These are phyloP conservation scores for cattle (Bos taurus) DNA, from an alignment of 2,113 vertebrate genomes.

Conservation along the genomic window DNA sequence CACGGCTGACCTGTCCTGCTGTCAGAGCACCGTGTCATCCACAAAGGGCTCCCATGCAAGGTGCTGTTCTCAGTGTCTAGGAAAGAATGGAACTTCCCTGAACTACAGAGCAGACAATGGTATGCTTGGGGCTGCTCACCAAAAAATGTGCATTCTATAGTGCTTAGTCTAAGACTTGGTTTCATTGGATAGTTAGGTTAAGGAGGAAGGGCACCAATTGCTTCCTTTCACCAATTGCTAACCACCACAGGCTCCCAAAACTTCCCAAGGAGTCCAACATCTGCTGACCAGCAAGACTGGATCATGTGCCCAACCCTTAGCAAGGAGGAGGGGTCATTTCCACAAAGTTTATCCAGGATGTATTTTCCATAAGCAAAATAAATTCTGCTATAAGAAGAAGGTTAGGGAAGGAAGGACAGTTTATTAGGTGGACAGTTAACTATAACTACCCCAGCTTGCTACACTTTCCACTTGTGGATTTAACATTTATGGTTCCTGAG, in stretches of 20 bases:
- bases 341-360: neutral
- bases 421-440: neutral
- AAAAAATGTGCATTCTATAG: neutral
- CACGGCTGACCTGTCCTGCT: neutral
- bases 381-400: neutral
- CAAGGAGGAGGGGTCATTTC: neutral
- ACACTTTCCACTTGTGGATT: constrained; percentile 3
- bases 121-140: neutral
- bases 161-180: neutral
- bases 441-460: neutral
- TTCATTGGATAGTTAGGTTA: neutral
- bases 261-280: neutral
- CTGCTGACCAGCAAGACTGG: neutral
- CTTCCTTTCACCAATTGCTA: neutral
- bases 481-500: neutral
- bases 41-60: neutral
- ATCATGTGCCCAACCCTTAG: neutral
- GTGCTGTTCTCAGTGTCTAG: neutral
- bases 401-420: neutral
- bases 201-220: neutral
- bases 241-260: neutral
- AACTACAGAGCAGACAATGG: neutral
- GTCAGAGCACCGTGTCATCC: neutral
- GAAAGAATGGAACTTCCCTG: neutral
- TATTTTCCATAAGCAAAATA: neutral